Evolutionary conservation across 30 jellyfish, hydroid and myxozoan species (phyloP), one percentile per base, ranked within the genome.

Genomic region (Aurelia coerulea): DNA sequence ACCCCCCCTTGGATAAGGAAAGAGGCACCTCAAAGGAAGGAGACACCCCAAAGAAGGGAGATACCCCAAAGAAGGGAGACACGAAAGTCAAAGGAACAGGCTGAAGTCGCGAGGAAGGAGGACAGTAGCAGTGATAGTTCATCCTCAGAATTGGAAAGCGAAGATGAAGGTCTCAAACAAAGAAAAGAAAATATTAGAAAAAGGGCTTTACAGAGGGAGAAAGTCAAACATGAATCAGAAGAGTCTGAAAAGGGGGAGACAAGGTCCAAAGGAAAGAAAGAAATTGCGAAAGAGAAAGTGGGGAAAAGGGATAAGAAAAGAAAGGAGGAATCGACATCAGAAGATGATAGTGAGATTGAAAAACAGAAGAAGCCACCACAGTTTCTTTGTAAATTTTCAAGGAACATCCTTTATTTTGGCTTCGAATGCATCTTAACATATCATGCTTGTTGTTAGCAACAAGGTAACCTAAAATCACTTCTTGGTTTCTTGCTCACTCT

Each of bases 241-340:
- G 17, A 5, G 56, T 5, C 56, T 5, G 56, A 46, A 46, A 46
- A 46, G 8, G 56, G 8, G 56, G 56, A 8, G 56, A 9, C 14
- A 46, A 46, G 56, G 56, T 46, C 56, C 56, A 46, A 14, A 5
- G 56, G 56, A 46, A 6, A 46, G 15, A 46, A 46, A 46, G 56
- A 46, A 46, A 46, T 46, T 17, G 77, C 8, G 2, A 17, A 39
- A 32, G 77, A 66, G 56, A 66, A 66, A 17, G 4, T 17, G 1
- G 46, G 53, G 15, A 49, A 49, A 5, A 66, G 76, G 17, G 58
- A 73, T 37, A 3, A 31, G n/a, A 73, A 42, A 46, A 64, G 68
- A 13, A 33, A 49, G 8, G 31, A 9, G 31, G 29, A 76, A 41
- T 77, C 79, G n/a, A 52, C 87, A 60, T 77, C 87, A 16, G 87